Conservation (phyloP, 2,888 invertebrate genomes). For the Rhamphomyia laevipes region DNA sequence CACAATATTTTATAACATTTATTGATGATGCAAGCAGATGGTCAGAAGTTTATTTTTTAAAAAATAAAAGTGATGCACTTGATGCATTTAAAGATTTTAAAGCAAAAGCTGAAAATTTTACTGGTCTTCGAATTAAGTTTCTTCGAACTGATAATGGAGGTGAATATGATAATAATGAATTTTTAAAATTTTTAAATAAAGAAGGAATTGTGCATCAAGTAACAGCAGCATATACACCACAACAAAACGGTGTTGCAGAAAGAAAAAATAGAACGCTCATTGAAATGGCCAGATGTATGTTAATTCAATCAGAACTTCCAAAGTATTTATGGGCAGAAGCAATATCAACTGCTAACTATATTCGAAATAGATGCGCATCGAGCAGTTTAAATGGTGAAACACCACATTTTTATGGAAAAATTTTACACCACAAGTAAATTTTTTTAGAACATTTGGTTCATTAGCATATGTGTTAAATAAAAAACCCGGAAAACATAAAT, state of each 20-base stretch:
- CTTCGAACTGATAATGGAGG: neutral
- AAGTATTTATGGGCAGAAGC: neutral
- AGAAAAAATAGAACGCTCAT: neutral
- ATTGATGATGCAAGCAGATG: constrained; percentile 1
- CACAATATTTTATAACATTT: constrained; percentile 1
- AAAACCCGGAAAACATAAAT: constrained; percentile 10
- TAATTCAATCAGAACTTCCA: neutral
- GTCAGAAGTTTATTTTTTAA: constrained; percentile 2
- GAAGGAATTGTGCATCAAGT: neutral
- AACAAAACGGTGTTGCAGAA: neutral
- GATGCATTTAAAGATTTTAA: neutral
- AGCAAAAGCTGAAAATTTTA: constrained; percentile 2
- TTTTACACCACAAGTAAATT: neutral
- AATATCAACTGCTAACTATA: neutral
- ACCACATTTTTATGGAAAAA: neutral
- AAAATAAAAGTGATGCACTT: neutral
- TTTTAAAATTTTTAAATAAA: neutral
- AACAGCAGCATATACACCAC: constrained; percentile 1
- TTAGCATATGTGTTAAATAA: neutral
- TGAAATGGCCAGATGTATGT: neutral
- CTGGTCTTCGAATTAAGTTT: neutral
- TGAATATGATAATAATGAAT: neutral
- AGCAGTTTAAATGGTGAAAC: neutral
- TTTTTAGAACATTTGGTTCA: neutral
- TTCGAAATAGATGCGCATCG: neutral